These are phyloP conservation scores for Anguilla pacifica DNA, from an alignment of 2,797 vertebrate species.

Conservation along the genomic window DNA sequence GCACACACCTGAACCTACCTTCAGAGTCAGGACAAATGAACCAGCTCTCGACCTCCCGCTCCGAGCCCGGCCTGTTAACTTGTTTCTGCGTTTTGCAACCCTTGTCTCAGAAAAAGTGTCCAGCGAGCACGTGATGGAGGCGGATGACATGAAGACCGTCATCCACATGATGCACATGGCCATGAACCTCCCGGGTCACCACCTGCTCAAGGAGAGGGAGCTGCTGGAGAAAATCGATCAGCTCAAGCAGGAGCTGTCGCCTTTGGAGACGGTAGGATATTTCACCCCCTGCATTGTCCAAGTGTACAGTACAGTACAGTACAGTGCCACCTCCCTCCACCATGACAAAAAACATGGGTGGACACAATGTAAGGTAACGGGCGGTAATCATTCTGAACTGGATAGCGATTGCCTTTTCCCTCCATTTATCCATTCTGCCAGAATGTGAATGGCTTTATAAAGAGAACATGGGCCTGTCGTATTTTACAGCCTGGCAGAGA, in stretches of 20 bases:
- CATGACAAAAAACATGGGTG: background rate
- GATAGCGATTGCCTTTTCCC: background rate
- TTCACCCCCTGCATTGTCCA: background rate
- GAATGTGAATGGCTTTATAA: constrained; percentile 1
- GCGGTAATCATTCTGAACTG: background rate
- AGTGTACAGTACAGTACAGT: background rate
- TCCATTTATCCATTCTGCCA: background rate
- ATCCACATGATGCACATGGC: constrained; percentile 84
- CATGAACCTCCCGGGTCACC: constrained; percentile 80
- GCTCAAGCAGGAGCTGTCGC: constrained; percentile 82
- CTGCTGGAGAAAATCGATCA: constrained; percentile 79
- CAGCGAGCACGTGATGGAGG: constrained; percentile 62
- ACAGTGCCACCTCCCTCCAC: background rate
- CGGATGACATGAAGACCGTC: constrained; percentile 79
- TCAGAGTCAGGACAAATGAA: background rate
- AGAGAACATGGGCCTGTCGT: background rate
- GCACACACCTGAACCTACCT: background rate
- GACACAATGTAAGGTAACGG: background rate
- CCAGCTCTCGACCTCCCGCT: background rate
- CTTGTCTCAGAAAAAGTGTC: constrained; percentile 61
- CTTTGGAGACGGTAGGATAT: constrained; percentile 82
- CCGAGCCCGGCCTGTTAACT: background rate
- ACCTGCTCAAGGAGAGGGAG: constrained; percentile 77
- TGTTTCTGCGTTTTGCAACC: background rate
- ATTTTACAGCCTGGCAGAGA: background rate